These are phyloP conservation scores for Halichondria panicea DNA, from an alignment of 37 sponge, comb jelly and placozoan genomes.

Conservation along the genomic window DNA sequence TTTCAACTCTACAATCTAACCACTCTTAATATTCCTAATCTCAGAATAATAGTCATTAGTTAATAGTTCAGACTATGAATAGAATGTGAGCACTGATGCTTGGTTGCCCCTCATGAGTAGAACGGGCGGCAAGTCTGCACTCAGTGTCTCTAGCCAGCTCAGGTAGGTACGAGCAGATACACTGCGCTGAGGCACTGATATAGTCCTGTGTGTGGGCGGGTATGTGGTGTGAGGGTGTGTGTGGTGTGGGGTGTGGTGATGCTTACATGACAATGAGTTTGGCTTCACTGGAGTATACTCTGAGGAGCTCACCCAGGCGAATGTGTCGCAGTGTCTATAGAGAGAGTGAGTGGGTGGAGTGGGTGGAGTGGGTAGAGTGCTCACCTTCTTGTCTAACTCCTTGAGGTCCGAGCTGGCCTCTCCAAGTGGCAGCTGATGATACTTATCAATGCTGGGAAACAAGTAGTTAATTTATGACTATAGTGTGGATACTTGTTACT, in stretches of 20 bases:
- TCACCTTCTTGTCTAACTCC: conserved; percentile 46
- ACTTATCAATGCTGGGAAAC: conserved; percentile 51
- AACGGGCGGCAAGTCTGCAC: conserved; percentile 75
- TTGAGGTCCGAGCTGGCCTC: neutral
- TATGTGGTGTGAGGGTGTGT: neutral
- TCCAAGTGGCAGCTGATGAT: conserved; percentile 23
- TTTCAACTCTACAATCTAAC: neutral
- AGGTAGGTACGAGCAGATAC: conserved; percentile 75
- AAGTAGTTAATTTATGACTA: neutral
- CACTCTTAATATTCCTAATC: neutral
- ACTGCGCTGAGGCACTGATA: conserved; percentile 78
- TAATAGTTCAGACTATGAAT: conserved; percentile 61
- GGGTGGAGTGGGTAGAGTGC: too few species aligned
- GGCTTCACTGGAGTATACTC: conserved; percentile 68
- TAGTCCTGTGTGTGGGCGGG: conserved; percentile 58
- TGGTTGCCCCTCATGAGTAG: conserved; percentile 95
- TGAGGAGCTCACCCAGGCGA: conserved; percentile 87
- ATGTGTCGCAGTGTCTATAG: conserved; percentile 82
- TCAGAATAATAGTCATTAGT: neutral
- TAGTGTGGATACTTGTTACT: neutral
- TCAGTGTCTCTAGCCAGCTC: conserved; percentile 90
- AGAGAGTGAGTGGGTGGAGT: too few species aligned
- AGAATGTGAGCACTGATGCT: conserved; percentile 88
- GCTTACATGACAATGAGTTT: conserved; percentile 89
- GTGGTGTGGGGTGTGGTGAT: neutral